These are phyloP conservation scores for Autographa gamma DNA, from an alignment of 2,888 invertebrate species.

Conservation along the genomic window DNA sequence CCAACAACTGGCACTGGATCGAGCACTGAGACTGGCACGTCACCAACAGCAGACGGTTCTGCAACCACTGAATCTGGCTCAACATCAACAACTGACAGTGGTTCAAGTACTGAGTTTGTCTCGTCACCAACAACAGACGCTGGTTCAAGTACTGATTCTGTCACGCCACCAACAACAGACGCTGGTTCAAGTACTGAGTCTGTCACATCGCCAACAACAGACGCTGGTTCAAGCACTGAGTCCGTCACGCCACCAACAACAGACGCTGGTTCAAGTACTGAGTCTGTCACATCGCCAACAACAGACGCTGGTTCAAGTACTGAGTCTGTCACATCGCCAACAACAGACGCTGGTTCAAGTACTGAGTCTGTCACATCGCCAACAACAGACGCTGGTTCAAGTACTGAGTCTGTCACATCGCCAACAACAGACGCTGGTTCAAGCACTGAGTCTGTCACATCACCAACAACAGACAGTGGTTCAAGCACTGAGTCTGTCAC, in stretches of 20 bases:
- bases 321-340: neutral
- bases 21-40: neutral
- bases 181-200: neutral
- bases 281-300: slow-evolving; percentile 17
- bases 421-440: neutral
- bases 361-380: neutral
- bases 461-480: too few relatives aligned
- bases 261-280: slow-evolving; percentile 2
- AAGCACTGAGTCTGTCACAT: too few relatives aligned
- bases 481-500: too few relatives aligned
- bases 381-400: too few relatives aligned
- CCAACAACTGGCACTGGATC: too few relatives aligned
- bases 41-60: slow-evolving; percentile 5
- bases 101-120: neutral
- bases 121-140: too few relatives aligned
- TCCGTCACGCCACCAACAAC: neutral
- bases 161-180: too few relatives aligned
- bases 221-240: neutral
- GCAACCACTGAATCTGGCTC: neutral
- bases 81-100: neutral
- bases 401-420: neutral
- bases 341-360: slow-evolving; percentile 24
- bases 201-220: neutral
- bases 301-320: neutral
- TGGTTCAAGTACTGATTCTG: neutral